Percentiles rank a stretch among this genome's conserved stretches.
Evolutionary conservation across 2,797 vertebrate species (phyloP).

Genomic region (Remorina albescens): DNA sequence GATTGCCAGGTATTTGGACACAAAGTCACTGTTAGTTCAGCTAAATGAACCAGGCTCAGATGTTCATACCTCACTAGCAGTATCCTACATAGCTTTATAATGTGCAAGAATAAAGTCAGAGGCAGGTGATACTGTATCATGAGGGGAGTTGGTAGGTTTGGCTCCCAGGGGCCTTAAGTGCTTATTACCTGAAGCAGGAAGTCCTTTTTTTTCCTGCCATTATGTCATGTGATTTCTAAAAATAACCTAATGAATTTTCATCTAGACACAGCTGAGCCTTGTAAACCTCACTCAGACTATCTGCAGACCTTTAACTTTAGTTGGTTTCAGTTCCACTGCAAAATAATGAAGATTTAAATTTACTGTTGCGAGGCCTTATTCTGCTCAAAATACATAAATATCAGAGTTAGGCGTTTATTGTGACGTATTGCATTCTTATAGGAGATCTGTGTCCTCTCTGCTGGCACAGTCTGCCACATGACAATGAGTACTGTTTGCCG

Average conservation of each 20-base stretch:
- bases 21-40: not conserved
- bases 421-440: slow-evolving; percentile 18
- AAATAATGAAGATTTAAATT: not conserved
- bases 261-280: not conserved
- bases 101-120: not conserved
- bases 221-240: slow-evolving; percentile 2
- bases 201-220: not conserved
- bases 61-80: slow-evolving; percentile 32
- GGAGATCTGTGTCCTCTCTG: slow-evolving; percentile 19
- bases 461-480: slow-evolving; percentile 45
- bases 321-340: slow-evolving; percentile 1
- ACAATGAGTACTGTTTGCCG: slow-evolving; percentile 24
- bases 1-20: not conserved
- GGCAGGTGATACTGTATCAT: not conserved
- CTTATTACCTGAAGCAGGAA: slow-evolving; percentile 7
- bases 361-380: not conserved
- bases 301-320: not conserved
- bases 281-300: not conserved
- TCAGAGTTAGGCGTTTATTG: slow-evolving; percentile 22
- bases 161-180: slow-evolving; percentile 2
- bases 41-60: slow-evolving; percentile 2
- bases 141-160: not conserved
- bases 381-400: not conserved
- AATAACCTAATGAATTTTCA: not conserved
- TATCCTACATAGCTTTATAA: slow-evolving; percentile 2